Base-by-base conservation (phyloP, 2,113 vertebrate genomes). In the Blennius ocellaris region DNA sequence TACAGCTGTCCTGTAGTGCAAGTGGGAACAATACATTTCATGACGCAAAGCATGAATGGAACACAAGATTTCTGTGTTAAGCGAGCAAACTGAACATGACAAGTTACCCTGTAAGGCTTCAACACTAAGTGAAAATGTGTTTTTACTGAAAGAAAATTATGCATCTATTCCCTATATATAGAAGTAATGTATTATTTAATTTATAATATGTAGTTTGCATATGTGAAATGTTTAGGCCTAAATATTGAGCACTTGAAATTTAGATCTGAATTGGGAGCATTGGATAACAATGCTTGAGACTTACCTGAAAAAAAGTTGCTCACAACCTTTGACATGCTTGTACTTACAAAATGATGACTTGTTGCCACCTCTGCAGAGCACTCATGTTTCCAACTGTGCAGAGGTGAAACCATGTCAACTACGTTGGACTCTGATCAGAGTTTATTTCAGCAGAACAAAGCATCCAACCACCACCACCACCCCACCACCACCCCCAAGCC, bases 341-440 rank as follows among this genome's bases (percentile, higher is more conserved):
- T 63, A 81, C 80, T 83, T 73, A 81, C 74, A 88, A 77, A 86
- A 67, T 54, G 81, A 79, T 51, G 78, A 82, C 82, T 69, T 80
- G 82, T 67, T 78, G 77, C 69, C 61, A 86, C 78, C 78, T 86
- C 78, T 86, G 73, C 80, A 87, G 71, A 87, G 72, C 76, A 66
- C 69, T 82, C 67, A 76, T 78, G 73, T 39, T 61, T 81, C 82
- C 80, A 81, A 80, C 84, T 89, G 80, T 74, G 84, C 80, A 81
- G 82, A 81, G 78, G 76, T 79, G 78, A 86, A 78, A 82, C 61
- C 59, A 63, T 61, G 78, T 80, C 69, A 86, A 80, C 81, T 21
- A 61, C 48, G 44, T 41, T 58, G 58, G 59, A 74, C 54, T 83
- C 49, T 11, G 8, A 21, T 30, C 53, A 52, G 14, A 57, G 43